Evolutionary conservation across 2,888 invertebrate genomes (phyloP).

Genomic region (Hyppa rectilinea): DNA sequence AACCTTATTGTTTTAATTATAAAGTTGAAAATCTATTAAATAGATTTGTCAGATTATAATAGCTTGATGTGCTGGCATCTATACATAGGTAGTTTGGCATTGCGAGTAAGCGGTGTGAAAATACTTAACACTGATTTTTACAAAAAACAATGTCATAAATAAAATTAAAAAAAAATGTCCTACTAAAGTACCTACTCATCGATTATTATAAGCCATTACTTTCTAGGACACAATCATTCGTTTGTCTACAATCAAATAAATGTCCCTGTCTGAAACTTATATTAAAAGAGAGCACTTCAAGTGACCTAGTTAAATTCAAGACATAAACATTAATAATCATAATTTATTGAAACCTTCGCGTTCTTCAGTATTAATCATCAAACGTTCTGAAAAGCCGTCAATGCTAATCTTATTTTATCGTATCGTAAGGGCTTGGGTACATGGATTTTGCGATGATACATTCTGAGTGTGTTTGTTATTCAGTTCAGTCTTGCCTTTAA

Average conservation of each 20-base stretch:
- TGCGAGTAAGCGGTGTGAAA: too few species aligned
- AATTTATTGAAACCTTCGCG: conserved; percentile 52
- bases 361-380: conserved; percentile 42
- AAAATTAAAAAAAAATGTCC: conserved; percentile 17
- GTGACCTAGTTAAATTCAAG: conserved; percentile 39
- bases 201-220: conserved; percentile 21
- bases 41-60: too few species aligned
- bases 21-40: too few species aligned
- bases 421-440: conserved; percentile 14
- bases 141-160: conserved; percentile 29
- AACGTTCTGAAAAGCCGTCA: conserved; percentile 36
- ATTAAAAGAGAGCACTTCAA: conserved; percentile 38
- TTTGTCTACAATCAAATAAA: conserved; percentile 47
- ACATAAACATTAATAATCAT: conserved; percentile 29
- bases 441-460: too few species aligned
- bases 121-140: not conserved
- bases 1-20: too few species aligned
- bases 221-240: conserved; percentile 47
- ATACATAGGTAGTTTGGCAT: too few species aligned
- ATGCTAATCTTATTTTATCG: conserved; percentile 34
- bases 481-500: too few species aligned
- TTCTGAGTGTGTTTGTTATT: too few species aligned
- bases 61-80: too few species aligned
- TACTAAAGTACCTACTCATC: conserved; percentile 11
- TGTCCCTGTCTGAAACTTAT: conserved; percentile 4